A percentile compares a stretch with the other conserved stretches of the same genome.
These are phyloP conservation scores for Troides aeacus DNA, from an alignment of 2,888 invertebrate genomes.

Conservation along the genomic window DNA sequence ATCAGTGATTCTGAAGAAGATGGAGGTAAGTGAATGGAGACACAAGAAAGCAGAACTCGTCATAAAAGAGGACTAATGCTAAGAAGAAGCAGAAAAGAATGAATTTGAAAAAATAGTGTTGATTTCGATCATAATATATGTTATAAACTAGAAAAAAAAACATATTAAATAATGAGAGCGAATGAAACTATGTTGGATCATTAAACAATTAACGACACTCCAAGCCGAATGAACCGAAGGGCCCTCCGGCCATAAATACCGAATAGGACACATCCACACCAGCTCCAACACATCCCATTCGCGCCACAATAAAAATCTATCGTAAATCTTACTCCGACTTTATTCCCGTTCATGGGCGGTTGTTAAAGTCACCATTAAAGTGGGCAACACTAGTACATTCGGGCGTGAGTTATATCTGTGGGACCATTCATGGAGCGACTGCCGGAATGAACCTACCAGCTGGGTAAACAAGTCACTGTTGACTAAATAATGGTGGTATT, in stretches of 20 bases:
- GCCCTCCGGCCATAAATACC: constrained; percentile 38
- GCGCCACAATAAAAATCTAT: constrained; percentile 60
- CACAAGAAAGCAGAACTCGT: too few relatives aligned
- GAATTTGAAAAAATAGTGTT: too few relatives aligned
- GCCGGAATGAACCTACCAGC: constrained; percentile 24
- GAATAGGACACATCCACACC: constrained; percentile 33
- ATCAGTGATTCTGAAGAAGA: too few relatives aligned
- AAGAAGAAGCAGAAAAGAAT: too few relatives aligned
- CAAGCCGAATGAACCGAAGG: not conserved
- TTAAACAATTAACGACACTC: constrained; percentile 17
- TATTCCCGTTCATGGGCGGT: constrained; percentile 45
- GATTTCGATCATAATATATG: too few relatives aligned
- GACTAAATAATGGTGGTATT: constrained; percentile 8
- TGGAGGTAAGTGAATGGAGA: too few relatives aligned
- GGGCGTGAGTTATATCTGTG: constrained; percentile 16
- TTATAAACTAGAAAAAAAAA: too few relatives aligned
- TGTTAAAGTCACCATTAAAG: constrained; percentile 60
- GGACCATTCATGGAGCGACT: constrained; percentile 13
- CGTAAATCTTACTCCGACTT: constrained; percentile 53
- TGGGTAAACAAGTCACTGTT: constrained; percentile 14
- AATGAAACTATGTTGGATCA: constrained; percentile 16
- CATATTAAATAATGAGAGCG: not conserved
- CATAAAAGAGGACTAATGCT: too few relatives aligned
- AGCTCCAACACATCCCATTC: constrained; percentile 57
- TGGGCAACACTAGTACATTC: constrained; percentile 36